A percentile compares a stretch with the other conserved stretches of the same genome.
Conservation (phyloP, 2,113 vertebrate genomes). For the Dipodomys merriami region DNA sequence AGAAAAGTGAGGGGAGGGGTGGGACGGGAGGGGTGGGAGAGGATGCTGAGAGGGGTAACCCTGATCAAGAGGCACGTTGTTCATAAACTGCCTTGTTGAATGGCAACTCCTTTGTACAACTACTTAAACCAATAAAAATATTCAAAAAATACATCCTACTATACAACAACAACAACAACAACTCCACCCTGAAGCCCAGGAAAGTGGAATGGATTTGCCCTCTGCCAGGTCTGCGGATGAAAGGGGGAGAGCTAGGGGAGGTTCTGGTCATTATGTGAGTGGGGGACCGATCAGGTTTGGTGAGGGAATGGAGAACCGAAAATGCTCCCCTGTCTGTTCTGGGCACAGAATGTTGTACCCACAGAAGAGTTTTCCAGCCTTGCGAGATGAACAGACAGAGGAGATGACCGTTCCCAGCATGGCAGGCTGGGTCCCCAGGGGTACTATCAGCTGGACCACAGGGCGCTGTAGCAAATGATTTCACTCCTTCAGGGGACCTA, state of each 20-base stretch:
- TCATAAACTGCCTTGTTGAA: no score
- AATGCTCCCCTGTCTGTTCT: neutral
- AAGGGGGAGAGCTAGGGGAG: neutral
- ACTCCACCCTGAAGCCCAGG: neutral
- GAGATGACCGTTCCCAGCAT: neutral
- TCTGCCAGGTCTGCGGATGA: neutral
- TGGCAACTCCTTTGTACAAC: no score
- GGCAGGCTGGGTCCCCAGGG: accelerated
- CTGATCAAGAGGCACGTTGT: no score
- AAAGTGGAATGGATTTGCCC: neutral
- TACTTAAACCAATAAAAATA: no score
- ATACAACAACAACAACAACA: neutral
- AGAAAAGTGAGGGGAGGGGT: neutral
- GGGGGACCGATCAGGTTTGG: no score
- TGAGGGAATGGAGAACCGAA: neutral
- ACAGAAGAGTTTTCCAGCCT: neutral
- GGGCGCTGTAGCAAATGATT: neutral
- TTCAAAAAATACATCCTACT: no score
- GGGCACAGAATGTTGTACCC: neutral
- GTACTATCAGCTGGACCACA: neutral
- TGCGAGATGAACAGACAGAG: neutral
- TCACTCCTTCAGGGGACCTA: neutral
- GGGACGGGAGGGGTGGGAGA: no score
- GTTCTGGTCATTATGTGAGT: neutral
- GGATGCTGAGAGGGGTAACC: no score